phyloP scores from a whole-genome alignment of 2,888 invertebrate species.

The Parnassius smintheus region DNA sequence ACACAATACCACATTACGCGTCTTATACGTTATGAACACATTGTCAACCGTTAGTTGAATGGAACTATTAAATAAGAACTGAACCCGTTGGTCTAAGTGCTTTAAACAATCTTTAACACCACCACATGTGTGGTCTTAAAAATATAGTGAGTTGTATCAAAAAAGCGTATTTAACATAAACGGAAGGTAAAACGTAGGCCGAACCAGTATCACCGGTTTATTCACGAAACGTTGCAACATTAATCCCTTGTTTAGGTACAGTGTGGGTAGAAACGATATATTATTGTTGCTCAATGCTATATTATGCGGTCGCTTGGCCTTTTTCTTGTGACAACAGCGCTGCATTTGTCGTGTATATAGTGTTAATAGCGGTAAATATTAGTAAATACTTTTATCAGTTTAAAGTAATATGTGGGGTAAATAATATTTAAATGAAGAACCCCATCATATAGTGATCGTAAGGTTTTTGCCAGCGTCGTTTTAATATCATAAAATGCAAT shows the following conservation, averaged over 20 bases:
- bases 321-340: constrained; percentile 42
- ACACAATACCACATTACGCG: too few species aligned
- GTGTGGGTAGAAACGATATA: constrained; percentile 61
- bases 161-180: constrained; percentile 18
- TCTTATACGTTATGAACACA: too few species aligned
- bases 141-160: constrained; percentile 3
- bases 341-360: neutral
- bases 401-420: too few species aligned
- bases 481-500: too few species aligned
- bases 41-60: too few species aligned
- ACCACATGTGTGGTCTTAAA: neutral
- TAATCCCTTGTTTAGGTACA: constrained; percentile 54
- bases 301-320: constrained; percentile 49
- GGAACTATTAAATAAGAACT: too few species aligned
- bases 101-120: too few species aligned
- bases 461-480: too few species aligned
- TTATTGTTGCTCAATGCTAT: constrained; percentile 60
- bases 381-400: neutral
- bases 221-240: constrained; percentile 49
- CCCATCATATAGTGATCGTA: too few species aligned
- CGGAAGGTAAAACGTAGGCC: constrained; percentile 20
- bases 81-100: too few species aligned
- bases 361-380: constrained; percentile 6
- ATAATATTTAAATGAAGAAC: too few species aligned
- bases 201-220: constrained; percentile 14